Evolutionary conservation across 2,797 vertebrate species (phyloP).

Genomic region (Valencia hispanica): DNA sequence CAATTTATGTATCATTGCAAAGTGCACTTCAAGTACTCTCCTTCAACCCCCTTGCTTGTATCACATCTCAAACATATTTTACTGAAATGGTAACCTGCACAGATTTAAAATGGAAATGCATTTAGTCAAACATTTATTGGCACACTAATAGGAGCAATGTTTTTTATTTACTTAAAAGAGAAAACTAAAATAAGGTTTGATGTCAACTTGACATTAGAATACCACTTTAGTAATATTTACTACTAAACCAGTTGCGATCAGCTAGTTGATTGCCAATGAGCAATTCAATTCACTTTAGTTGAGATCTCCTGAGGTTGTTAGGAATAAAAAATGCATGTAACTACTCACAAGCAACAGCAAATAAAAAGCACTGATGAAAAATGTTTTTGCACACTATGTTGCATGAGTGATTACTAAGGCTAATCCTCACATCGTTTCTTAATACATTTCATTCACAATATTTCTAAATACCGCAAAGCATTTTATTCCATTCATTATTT

Average conservation of each 20-base stretch:
- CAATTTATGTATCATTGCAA: constrained; percentile 69
- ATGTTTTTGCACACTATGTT: background rate
- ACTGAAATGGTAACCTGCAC: constrained; percentile 29
- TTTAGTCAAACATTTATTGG: background rate
- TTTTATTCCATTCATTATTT: too few species aligned
- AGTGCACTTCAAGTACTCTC: constrained; percentile 36
- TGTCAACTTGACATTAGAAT: constrained; percentile 5
- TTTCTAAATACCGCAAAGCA: too few species aligned
- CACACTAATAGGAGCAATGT: background rate
- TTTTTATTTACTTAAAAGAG: background rate
- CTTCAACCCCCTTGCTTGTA: constrained; percentile 45
- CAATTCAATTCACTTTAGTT: background rate
- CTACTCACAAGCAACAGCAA: constrained; percentile 13
- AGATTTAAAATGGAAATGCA: constrained; percentile 28
- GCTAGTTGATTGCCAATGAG: background rate
- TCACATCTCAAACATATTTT: constrained; percentile 49
- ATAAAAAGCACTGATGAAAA: constrained; percentile 5
- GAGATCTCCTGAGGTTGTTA: background rate
- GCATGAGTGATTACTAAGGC: too few species aligned
- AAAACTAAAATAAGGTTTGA: background rate
- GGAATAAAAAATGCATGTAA: background rate
- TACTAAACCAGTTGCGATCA: background rate
- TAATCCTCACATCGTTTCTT: background rate
- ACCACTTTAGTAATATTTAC: background rate
- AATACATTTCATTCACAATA: too few species aligned